Percentiles rank a stretch among this genome's conserved stretches.
These are phyloP conservation scores for Catotricha subobsoleta DNA, from an alignment of 2,888 invertebrate species.

Conservation along the genomic window DNA sequence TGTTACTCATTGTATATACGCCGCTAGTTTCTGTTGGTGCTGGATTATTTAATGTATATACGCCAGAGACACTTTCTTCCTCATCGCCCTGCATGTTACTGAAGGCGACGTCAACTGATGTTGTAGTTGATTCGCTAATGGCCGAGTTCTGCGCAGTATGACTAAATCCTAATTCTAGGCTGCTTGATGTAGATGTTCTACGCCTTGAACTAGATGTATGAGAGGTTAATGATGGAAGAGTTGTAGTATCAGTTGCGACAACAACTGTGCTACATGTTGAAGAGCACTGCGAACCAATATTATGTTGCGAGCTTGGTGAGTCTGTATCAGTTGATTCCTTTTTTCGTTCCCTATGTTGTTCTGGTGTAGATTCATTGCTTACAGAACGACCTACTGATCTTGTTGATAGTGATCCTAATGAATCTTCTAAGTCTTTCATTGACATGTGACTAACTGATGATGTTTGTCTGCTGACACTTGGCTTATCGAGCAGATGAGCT, in stretches of 20 bases:
- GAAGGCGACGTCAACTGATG: constrained; percentile 46
- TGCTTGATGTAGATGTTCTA: constrained; percentile 59
- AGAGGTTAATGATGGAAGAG: constrained; percentile 16
- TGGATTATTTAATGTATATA: constrained; percentile 40
- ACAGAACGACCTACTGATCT: constrained; percentile 15
- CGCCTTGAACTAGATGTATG: constrained; percentile 34
- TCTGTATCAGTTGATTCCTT: constrained; percentile 28
- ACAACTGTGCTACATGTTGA: constrained; percentile 80
- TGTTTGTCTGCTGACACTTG: constrained; percentile 36
- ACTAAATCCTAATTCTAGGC: constrained; percentile 66
- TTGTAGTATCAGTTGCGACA: constrained; percentile 35
- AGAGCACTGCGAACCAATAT: constrained; percentile 65
- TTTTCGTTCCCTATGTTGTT: neutral
- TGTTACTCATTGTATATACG: constrained; percentile 63
- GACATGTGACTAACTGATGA: constrained; percentile 33
- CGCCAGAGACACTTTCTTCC: constrained; percentile 39
- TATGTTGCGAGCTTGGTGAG: constrained; percentile 34
- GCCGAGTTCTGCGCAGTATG: constrained; percentile 76
- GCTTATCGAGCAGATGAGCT: constrained; percentile 50
- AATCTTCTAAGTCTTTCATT: constrained; percentile 28
- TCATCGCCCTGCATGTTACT: constrained; percentile 1
- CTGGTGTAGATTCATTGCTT: constrained; percentile 16
- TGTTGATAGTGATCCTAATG: constrained; percentile 29
- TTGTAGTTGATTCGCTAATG: constrained; percentile 47
- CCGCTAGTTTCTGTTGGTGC: constrained; percentile 72